Evolutionary conservation across 2,113 vertebrate species (phyloP).

Genomic region (Atrichornis clamosus): DNA sequence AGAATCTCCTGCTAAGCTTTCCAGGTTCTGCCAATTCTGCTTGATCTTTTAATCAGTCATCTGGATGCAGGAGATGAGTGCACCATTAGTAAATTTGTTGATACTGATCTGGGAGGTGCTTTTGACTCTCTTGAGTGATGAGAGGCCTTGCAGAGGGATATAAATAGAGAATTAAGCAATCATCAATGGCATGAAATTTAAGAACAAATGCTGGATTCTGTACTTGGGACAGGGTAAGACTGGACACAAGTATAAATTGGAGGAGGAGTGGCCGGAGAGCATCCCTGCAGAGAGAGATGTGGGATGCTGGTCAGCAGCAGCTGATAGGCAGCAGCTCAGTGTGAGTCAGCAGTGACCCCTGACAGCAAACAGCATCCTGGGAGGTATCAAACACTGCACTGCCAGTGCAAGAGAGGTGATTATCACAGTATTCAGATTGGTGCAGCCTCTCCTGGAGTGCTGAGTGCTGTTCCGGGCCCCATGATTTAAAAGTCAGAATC

Average conservation of each 20-base stretch:
- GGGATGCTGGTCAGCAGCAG: neutral
- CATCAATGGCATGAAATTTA: neutral
- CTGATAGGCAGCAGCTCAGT: neutral
- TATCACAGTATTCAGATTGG: neutral
- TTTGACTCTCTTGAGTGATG: neutral
- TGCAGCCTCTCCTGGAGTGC: neutral
- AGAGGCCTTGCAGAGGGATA: neutral
- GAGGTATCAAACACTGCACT: neutral
- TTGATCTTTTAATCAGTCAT: neutral
- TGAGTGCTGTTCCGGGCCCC: neutral
- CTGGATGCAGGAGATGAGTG: neutral
- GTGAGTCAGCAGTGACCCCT: neutral
- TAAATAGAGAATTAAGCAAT: neutral
- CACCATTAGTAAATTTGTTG: neutral
- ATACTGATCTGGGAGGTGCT: neutral
- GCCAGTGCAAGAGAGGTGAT: neutral
- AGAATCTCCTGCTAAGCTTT: neutral
- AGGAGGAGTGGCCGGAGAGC: neutral
- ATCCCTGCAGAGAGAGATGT: neutral
- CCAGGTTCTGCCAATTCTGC: neutral
- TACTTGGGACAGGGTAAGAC: neutral
- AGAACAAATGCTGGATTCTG: neutral
- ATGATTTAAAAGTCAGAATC: neutral
- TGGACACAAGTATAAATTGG: neutral
- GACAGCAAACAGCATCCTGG: neutral